Evolutionary conservation across 2,113 vertebrate species (phyloP), one percentile per base, ranked within the genome.

Genomic region (Sterna hirundo): DNA sequence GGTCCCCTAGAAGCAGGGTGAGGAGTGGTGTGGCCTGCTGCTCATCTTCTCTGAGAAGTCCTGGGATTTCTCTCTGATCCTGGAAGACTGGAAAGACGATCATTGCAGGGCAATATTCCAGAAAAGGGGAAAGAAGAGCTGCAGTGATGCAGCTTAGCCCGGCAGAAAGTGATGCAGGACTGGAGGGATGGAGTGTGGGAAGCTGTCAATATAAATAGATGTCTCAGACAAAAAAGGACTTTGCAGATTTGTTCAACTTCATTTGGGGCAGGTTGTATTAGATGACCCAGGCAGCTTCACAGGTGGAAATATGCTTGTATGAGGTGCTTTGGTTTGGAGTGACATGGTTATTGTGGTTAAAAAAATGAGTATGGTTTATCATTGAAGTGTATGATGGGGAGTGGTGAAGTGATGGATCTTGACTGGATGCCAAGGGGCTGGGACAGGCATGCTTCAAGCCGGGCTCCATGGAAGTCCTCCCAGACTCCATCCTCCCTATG

Each of bases 181-280:
- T 27, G 60, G 72, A 84, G 38, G 95, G 86, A 62, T 54, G 89
- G 84, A 88, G 86, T 5, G n/a, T 86, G 88, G 93, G 91, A 90
- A 91, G 94, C 85, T 93, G 82, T 66, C 77, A 72, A 86, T 62
- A 80, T 27, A 74, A 94, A 83, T 88, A 95, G 88, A 52, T 52
- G 66, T 83, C 58, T 90, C 49, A 2, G 49, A 54, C 6, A 32
- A 76, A 69, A 6, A 9, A n/a, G 18, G 47, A 26, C 60, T 90
- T 71, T 51, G 61, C 70, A 82, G 57, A 71, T 61, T 34, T 1
- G 8, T 77, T 70, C 72, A 77, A 5, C 64, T 58, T 54, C 52
- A 7, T 49, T 7, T 5, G 17, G 71, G 78, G 49, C 62, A 90
- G 62, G 52, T 30, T 47, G 32, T 15, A 8, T 51, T 38, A 49